Evolutionary conservation across 2,888 invertebrate species (phyloP).

Genomic region (Macrosiphum euphorbiae): DNA sequence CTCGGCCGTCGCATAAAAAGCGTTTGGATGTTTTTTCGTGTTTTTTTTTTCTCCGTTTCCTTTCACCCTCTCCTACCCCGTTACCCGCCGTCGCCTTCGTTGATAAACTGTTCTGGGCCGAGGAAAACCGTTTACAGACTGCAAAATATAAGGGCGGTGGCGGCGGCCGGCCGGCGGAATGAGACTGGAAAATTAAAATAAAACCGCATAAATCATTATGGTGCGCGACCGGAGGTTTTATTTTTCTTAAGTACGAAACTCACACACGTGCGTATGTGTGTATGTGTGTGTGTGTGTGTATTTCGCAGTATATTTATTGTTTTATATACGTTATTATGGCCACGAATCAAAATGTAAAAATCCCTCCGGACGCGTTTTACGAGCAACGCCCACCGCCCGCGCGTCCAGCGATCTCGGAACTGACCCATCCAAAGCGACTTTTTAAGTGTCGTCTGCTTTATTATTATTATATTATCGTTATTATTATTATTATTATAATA

Average conservation of each 20-base stretch:
- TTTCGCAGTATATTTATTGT: constrained; percentile 45
- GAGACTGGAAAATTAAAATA: constrained; percentile 63
- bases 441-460: constrained; percentile 51
- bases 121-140: constrained; percentile 37
- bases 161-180: neutral
- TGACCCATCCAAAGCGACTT: constrained; percentile 48
- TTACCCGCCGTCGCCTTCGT: neutral
- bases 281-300: neutral
- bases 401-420: constrained; percentile 5
- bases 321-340: constrained; percentile 52
- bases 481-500: constrained; percentile 25
- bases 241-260: constrained; percentile 39
- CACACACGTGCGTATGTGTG: neutral
- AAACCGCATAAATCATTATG: constrained; percentile 61
- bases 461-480: neutral
- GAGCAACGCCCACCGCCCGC: neutral
- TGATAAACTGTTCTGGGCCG: constrained; percentile 36
- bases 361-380: constrained; percentile 58
- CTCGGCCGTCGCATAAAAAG: constrained; percentile 44
- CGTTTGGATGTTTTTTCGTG: constrained; percentile 6
- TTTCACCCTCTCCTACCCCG: neutral
- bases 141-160: neutral
- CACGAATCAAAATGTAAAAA: constrained; percentile 61
- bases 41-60: neutral
- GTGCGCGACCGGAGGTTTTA: constrained; percentile 43